These are phyloP conservation scores for Neopelma chrysocephalum DNA, from an alignment of 2,797 vertebrate genomes.

Conservation along the genomic window DNA sequence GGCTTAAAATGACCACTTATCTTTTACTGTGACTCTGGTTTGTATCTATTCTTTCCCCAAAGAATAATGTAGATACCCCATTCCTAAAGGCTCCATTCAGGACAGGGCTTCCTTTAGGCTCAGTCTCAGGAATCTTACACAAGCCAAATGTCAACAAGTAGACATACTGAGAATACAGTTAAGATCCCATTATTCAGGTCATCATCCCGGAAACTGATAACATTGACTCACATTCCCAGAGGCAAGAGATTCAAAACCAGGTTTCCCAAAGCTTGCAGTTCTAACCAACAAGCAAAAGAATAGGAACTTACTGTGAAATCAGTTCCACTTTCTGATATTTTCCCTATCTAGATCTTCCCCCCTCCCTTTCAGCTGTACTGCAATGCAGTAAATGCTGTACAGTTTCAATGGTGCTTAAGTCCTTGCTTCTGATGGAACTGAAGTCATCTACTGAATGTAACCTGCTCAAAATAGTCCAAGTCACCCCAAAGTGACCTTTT, in stretches of 20 bases:
- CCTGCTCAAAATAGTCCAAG: background rate
- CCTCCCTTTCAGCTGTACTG: background rate
- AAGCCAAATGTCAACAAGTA: background rate
- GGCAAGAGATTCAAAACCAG: background rate
- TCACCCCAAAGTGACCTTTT: constrained; percentile 10
- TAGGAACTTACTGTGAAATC: background rate
- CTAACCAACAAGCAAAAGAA: background rate
- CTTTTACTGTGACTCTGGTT: background rate
- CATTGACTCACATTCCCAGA: background rate
- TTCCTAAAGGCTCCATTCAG: background rate
- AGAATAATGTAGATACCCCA: background rate
- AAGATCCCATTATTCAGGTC: background rate
- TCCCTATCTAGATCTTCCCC: background rate
- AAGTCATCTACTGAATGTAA: constrained; percentile 2
- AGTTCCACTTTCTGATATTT: background rate
- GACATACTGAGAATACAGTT: background rate
- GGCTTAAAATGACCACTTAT: background rate
- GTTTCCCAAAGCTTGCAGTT: background rate
- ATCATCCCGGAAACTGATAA: background rate
- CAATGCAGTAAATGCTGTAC: background rate
- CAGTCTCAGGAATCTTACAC: background rate
- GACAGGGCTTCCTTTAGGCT: background rate
- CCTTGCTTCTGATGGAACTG: background rate
- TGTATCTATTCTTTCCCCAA: background rate
- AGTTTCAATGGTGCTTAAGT: background rate